phyloP scores from a whole-genome alignment of 1,140 invertebrate species.

The Archegozetes longisetosus region DNA sequence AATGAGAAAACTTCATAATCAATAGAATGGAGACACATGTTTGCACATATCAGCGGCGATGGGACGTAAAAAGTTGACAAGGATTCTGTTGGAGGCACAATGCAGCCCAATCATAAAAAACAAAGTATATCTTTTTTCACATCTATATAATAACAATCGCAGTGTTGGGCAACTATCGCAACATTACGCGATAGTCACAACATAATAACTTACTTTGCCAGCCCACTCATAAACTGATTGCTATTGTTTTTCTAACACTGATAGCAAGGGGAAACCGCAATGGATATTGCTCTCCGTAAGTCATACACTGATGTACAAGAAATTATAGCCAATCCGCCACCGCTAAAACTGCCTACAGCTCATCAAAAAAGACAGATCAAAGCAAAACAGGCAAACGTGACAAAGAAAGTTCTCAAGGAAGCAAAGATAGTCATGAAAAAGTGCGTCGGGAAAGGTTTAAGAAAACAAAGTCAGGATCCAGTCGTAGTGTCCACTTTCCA shows the following conservation, averaged over 20 bases:
- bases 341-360: slow-evolving; percentile 24
- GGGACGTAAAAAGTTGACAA: slow-evolving; percentile 74
- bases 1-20: too few relatives aligned
- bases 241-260: slow-evolving; percentile 1
- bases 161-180: neutral
- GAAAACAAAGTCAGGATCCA: slow-evolving; percentile 20
- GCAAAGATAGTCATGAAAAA: slow-evolving; percentile 8
- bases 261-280: slow-evolving; percentile 68
- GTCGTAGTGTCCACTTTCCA: slow-evolving; percentile 21
- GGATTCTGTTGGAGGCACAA: slow-evolving; percentile 70
- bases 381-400: slow-evolving; percentile 28
- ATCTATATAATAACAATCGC: neutral
- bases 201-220: neutral
- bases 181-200: neutral
- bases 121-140: slow-evolving; percentile 38
- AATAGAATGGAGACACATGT: slow-evolving; percentile 77
- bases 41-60: slow-evolving; percentile 85
- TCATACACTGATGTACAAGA: slow-evolving; percentile 60
- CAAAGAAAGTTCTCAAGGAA: slow-evolving; percentile 25
- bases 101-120: slow-evolving; percentile 61
- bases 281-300: slow-evolving; percentile 75
- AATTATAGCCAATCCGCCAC: slow-evolving; percentile 47
- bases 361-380: neutral
- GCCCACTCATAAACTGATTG: neutral
- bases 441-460: slow-evolving; percentile 21